Base-by-base conservation (phyloP, 2,797 vertebrate genomes). In the Channa striata region DNA sequence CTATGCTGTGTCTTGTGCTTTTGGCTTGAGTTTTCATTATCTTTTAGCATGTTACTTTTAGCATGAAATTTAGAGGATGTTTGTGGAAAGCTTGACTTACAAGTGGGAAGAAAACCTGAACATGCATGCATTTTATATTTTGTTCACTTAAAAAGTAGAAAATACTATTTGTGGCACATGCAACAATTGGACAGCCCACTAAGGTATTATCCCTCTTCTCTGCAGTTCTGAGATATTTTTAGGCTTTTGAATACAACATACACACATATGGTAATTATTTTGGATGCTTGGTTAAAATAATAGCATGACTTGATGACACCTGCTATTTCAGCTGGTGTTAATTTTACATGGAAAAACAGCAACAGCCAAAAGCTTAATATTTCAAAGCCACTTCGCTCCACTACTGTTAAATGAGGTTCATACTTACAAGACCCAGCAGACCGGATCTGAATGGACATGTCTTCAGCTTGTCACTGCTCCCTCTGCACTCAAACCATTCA, bases 391-490 rank as follows among this genome's bases (percentile, higher is more conserved):
- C 23, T 74, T 50, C 61, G 58, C 40, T 30, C 12, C 17, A 61
- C 46, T 40, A 23, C 14, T 62, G 46, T 53, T 70, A 66, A 82
- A 78, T 58, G 46, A 74, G 63, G 52, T 43, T 37, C 39, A 83
- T 89, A 92, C 86, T 92, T 81, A 92, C 91, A 86, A 34, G 79
- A 68, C 40, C 74, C 80, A 40, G 86, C 57, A 56, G 84, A 84
- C 63, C 90, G 78, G 74, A 89, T 90, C 68, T 86, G 72, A 61
- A 91, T 77, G 63, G 87, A 87, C 87, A 90, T 89, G 66, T 74
- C 74, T 83, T 73, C 63, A 71, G 71, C 79, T 84, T 34, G 30
- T 78, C 51, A 74, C 42, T 63, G 59, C 59, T 72, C 60, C 69
- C 39, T 67, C 34, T 59, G 37, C 48, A 34, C 70, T 80, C 66